Evolutionary conservation across 2,797 vertebrate species (phyloP), one percentile per base, ranked within the genome.

Genomic region (Leptatherina wallacei): DNA sequence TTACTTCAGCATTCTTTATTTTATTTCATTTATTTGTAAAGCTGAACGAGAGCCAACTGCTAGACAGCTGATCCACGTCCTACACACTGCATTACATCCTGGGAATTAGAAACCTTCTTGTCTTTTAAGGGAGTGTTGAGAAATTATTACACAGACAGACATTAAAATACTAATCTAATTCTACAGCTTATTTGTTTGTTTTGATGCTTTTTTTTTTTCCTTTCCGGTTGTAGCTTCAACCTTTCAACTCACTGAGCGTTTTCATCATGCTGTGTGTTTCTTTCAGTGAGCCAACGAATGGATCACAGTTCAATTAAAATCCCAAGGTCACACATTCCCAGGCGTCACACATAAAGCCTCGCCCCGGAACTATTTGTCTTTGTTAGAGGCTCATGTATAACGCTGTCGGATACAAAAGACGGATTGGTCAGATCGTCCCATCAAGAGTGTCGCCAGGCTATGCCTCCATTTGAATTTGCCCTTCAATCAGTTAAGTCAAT

Each of bases 401-500:
- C 71, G 80, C 90, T 82, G 70, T 73, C 66, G 61, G 81, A 86
- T 83, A 90, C 85, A 88, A 91, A 87, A 88, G 88, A 88, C 67
- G 33, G 81, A 88, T 89, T 69, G 90, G 90, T 89, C 88, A 83
- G 91, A 87, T 88, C 61, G 70, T 87, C 75, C 74, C 71, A 85
- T 81, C 84, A 67, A 54, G 89, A 76, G 78, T 88, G 91, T 90
- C 83, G 56, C 65, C 78, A 76, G 83, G 81, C 84, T 63, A 60
- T 71, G 84, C 89, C 86, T 91, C 86, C 86, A 91, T 93, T 91
- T 85, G 85, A 94, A 94, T 89, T 82, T 71, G 83, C 81, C 85
- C 88, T 90, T 88, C 85, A 75, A 88, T 87, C 90, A 93, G 91
- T 93, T 93, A 92, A 89, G 92, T 94, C 93, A 93, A 78, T 94